Evolutionary conservation across 2,888 invertebrate species (phyloP), one percentile per base, ranked within the genome.

Genomic region (Ecdyonurus torrentis): DNA sequence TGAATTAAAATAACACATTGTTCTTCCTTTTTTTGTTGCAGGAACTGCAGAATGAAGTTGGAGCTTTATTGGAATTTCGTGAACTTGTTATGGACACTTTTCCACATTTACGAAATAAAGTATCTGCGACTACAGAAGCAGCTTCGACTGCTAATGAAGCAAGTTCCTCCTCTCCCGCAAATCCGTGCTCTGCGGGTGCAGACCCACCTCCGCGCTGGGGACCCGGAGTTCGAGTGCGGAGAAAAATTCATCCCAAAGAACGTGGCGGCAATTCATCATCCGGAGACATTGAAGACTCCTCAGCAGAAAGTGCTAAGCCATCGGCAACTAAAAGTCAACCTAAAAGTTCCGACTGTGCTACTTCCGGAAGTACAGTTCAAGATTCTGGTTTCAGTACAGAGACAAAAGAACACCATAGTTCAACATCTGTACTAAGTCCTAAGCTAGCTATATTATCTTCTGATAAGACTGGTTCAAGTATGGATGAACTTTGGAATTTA

Each of bases 11-110:
- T n/a, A n/a, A n/a, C n/a, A n/a, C n/a, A n/a, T n/a, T n/a, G n/a
- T n/a, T n/a, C n/a, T n/a, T 37, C 15, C 37, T 58, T 1, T 3
- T 5, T 22, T 23, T 66, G 37, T 69, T 68, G 1, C 76, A 82
- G 82, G 91, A 91, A 80, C 83, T 91, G 76, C 91, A 91, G 84
- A 88, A 91, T 86, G 91, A 91, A 81, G 91, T 91, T 79, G 90
- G 91, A 68, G 90, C 90, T 71, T 78, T 91, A 71, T 83, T 91
- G 77, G 90, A 91, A 81, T 91, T 91, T 77, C 87, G 91, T 78
- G 91, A 91, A 79, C 85, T 91, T 83, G 91, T 91, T 82, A 90
- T 91, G 84, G 91, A 91, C 83, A 89, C 91, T 73, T 91, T 91
- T 80, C 91, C 91, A 71, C 89, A 91, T 80, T 83, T 91, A 75